These are phyloP conservation scores for Quiscalus mexicanus DNA, from an alignment of 2,113 vertebrate genomes.

Conservation along the genomic window DNA sequence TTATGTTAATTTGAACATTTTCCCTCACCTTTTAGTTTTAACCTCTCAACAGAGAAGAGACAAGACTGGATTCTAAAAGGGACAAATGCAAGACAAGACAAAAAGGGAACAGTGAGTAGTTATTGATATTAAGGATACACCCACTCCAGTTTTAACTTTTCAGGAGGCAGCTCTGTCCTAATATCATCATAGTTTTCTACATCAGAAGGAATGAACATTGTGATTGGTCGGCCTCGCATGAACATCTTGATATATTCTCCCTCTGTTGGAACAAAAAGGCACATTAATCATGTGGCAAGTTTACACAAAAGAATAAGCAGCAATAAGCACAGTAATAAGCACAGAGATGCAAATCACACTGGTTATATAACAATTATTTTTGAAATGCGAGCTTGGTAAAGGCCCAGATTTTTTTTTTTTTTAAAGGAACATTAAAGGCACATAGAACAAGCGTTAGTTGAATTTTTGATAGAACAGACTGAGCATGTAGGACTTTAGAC, in stretches of 20 bases:
- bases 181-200: conserved; percentile 92
- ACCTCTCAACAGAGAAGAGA: not conserved
- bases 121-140: conserved; percentile 89
- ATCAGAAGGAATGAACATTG: conserved; percentile 97
- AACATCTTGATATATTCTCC: conserved; percentile 98
- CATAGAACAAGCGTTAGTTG: not conserved
- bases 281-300: conserved; percentile 30
- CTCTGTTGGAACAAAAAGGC: conserved; percentile 82
- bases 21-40: not conserved
- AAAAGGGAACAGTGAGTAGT: not conserved
- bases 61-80: not conserved
- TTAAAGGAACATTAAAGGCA: not conserved
- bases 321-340: not conserved
- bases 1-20: not conserved
- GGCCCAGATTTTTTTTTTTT: not conserved
- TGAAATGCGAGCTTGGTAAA: not conserved
- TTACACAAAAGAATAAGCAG: not conserved
- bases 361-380: not conserved
- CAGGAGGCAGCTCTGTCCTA: conserved; percentile 89
- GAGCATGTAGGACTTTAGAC: not conserved
- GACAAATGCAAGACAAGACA: not conserved
- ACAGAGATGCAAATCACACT: not conserved
- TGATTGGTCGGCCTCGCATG: conserved; percentile 97
- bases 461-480: not conserved
- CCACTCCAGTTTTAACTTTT: conserved; percentile 97